phyloP scores from a whole-genome alignment of 2,888 invertebrate species.

The Pegoplata infirma region DNA sequence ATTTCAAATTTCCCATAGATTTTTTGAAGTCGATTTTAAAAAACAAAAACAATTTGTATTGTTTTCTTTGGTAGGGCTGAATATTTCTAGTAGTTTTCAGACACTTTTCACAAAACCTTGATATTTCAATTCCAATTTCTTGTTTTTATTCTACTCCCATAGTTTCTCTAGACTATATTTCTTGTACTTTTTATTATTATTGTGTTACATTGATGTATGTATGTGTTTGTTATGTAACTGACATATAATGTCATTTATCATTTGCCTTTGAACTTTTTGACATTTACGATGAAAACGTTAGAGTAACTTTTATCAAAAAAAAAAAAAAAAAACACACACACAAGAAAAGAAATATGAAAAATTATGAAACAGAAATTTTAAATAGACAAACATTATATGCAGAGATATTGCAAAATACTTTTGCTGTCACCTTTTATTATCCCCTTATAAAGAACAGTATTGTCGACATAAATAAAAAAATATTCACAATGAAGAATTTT shows the following conservation, averaged over 20 bases:
- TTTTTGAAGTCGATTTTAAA: too few relatives aligned
- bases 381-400: slow-evolving; percentile 32
- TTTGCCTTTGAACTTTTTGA: slow-evolving; percentile 69
- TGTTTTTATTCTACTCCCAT: neutral
- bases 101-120: too few relatives aligned
- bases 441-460: too few relatives aligned
- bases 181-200: neutral
- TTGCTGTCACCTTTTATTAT: neutral
- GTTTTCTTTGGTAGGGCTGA: too few relatives aligned
- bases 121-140: too few relatives aligned
- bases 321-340: slow-evolving; percentile 2
- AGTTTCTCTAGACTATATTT: neutral
- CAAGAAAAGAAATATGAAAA: slow-evolving; percentile 8
- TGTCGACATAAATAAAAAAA: too few relatives aligned
- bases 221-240: slow-evolving; percentile 36
- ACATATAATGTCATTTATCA: slow-evolving; percentile 71
- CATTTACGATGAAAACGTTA: slow-evolving; percentile 65
- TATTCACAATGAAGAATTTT: too few relatives aligned
- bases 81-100: too few relatives aligned
- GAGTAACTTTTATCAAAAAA: slow-evolving; percentile 37
- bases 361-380: slow-evolving; percentile 25
- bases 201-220: slow-evolving; percentile 12
- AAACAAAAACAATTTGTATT: too few relatives aligned
- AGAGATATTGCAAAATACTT: neutral
- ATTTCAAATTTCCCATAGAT: too few relatives aligned